Base-by-base conservation (phyloP, 2,797 vertebrate species). In the Alcedo atthis region DNA sequence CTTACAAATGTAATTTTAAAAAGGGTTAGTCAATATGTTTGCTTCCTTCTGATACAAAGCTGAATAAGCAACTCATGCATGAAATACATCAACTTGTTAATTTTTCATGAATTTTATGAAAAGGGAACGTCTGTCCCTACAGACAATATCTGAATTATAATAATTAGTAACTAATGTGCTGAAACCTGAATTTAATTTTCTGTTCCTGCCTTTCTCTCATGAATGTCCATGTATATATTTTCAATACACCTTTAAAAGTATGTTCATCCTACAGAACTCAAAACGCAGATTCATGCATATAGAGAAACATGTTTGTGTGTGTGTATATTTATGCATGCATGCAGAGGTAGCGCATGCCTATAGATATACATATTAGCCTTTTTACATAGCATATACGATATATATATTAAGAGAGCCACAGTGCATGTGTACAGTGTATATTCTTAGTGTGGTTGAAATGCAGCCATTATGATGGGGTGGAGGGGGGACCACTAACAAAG, bases 361-460 rank as follows among this genome's bases (percentile, higher is more conserved):
- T 32, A 66, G 25, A 24, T 10, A 24, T 1, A 74, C 12, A 7
- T 32, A 51, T 32, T 45, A 40, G 7, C 61, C 45, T 73, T 26
- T 45, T 46, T 46, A 14, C 0, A 0, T 9, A 46, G 24, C 33
- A 7, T 25, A 30, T 58, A 33, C 0, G 0, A 26, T 37, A 24
- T 8, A 14, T 2, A 16, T 15, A 49, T 45, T 59, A 24, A 58
- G 80, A 62, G 21, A 59, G 43, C 30, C 12, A 66, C 30, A 35
- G 8, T 66, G 33, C 7, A 26, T 71, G 17, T 8, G 26, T 49
- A 48, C 6, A 22, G 4, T 15, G 5, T 28, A 5, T 33, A 70
- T 70, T 87, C 84, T 85, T 49, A 74, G 11, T 3, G 2, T 16
- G 12, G 17, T 18, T 66, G 55, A 81, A 93, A 51, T 48, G 46